Percentiles rank a stretch among this genome's conserved stretches.
phyloP scores from a whole-genome alignment of 30 jellyfish, hydroid and myxozoan genomes.

The Aurelia aurita complex sp. Pacific region DNA sequence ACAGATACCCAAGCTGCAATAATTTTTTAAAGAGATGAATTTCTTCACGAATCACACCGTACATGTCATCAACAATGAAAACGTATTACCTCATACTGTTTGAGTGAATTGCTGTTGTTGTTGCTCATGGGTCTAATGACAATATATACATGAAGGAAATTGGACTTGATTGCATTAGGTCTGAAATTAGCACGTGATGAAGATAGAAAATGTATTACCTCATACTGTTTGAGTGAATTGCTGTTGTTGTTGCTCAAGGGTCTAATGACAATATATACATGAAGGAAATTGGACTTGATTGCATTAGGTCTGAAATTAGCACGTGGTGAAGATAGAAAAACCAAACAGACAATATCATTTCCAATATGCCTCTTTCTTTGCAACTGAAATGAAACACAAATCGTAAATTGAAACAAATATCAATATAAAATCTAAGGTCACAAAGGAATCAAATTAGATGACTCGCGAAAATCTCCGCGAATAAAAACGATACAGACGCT shows the following conservation, averaged over 20 bases:
- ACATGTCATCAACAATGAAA: too few species aligned
- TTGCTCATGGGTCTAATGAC: conserved; percentile 73
- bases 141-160: conserved; percentile 68
- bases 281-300: conserved; percentile 74
- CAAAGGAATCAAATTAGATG: too few species aligned
- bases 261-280: conserved; percentile 64
- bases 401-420: not conserved
- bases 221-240: conserved; percentile 36
- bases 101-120: conserved; percentile 27
- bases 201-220: conserved; percentile 2
- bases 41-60: too few species aligned
- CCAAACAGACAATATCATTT: conserved; percentile 93
- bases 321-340: conserved; percentile 82
- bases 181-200: conserved; percentile 77
- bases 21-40: too few species aligned
- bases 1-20: too few species aligned
- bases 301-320: conserved; percentile 81
- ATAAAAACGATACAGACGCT: too few species aligned
- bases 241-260: conserved; percentile 63
- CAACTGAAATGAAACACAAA: conserved; percentile 51
- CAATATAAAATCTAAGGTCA: too few species aligned
- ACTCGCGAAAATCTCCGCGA: too few species aligned
- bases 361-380: conserved; percentile 98
- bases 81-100: conserved; percentile 37
- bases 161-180: conserved; percentile 81